phyloP scores from a whole-genome alignment of 2,113 vertebrate species.

The Herpailurus yagouaroundi region DNA sequence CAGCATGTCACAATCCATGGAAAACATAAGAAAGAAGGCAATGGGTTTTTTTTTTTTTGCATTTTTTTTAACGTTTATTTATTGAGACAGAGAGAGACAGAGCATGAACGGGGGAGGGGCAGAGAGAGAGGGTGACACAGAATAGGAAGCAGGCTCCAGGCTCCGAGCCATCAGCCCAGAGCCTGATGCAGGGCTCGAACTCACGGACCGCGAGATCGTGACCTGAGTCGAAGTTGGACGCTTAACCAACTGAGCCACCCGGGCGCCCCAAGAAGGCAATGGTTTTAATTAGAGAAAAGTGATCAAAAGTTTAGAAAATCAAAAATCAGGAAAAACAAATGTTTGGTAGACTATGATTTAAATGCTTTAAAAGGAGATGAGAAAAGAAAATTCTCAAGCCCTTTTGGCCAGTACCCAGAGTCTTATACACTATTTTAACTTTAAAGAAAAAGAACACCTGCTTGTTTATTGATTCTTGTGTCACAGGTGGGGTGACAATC shows the following conservation, averaged over 20 bases:
- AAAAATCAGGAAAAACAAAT: not conserved
- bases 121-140: no score
- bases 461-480: conserved; percentile 38
- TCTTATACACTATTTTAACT: not conserved
- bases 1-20: not conserved
- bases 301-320: not conserved
- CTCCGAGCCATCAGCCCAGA: no score
- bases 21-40: not conserved
- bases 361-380: conserved; percentile 21
- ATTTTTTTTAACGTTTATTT: no score
- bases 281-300: conserved; percentile 53
- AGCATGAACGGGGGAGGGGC: no score
- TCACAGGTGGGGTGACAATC: not conserved
- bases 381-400: not conserved
- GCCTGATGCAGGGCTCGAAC: no score
- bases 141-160: no score
- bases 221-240: no score
- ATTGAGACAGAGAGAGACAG: no score
- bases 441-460: conserved; percentile 40
- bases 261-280: not conserved
- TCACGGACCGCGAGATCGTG: no score
- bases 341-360: not conserved
- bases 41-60: not conserved
- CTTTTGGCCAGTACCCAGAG: not conserved
- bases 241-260: no score